phyloP scores from a whole-genome alignment of 1,140 invertebrate species.

The Eulimnadia texana region DNA sequence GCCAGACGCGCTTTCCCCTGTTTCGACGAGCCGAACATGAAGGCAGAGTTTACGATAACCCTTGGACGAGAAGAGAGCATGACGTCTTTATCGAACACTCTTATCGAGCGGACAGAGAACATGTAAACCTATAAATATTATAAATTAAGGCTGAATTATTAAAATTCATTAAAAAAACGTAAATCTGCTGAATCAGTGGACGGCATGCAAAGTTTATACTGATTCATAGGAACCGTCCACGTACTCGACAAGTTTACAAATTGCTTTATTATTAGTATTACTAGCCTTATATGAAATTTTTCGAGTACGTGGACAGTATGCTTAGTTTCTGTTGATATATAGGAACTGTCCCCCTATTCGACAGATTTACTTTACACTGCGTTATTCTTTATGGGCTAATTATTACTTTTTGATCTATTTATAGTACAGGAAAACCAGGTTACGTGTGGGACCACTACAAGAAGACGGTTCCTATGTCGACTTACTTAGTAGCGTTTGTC shows the following conservation, averaged over 20 bases:
- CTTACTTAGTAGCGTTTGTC: slow-evolving; percentile 41
- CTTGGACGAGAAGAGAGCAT: slow-evolving; percentile 29
- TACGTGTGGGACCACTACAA: slow-evolving; percentile 31
- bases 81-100: slow-evolving; percentile 24
- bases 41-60: slow-evolving; percentile 40
- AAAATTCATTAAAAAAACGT: too few relatives aligned
- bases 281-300: not conserved
- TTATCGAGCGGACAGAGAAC: not conserved
- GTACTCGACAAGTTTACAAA: not conserved
- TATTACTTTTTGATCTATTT: too few relatives aligned
- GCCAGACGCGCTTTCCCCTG: slow-evolving; percentile 77
- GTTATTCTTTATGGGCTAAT: too few relatives aligned
- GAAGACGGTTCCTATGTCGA: slow-evolving; percentile 36
- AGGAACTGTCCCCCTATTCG: too few relatives aligned
- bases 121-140: slow-evolving; percentile 1
- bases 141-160: too few relatives aligned
- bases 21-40: slow-evolving; percentile 77
- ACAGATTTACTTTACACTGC: too few relatives aligned
- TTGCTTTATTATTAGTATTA: not conserved
- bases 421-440: slow-evolving; percentile 19
- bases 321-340: too few relatives aligned
- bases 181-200: not conserved
- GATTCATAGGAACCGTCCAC: too few relatives aligned
- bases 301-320: not conserved
- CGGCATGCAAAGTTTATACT: too few relatives aligned